phyloP scores from a whole-genome alignment of 2,888 invertebrate genomes.

The Hydroisotoma schaefferi region DNA sequence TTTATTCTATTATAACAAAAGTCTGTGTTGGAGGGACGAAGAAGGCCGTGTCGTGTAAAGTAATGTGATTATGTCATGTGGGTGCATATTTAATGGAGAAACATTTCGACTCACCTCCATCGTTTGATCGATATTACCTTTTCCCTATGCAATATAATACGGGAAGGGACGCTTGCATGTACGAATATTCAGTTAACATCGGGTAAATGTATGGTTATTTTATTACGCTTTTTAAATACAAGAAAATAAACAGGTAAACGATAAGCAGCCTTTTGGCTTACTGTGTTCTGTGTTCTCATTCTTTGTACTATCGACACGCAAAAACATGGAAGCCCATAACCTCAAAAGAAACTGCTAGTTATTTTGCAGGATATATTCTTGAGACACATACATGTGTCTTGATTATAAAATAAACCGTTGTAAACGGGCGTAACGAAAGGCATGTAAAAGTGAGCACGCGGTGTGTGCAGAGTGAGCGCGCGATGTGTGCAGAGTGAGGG shows the following conservation, averaged over 20 bases:
- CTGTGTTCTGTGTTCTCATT: too few species aligned
- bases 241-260: background rate
- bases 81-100: conserved; percentile 12
- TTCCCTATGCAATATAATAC: too few species aligned
- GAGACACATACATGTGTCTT: too few species aligned
- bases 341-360: too few species aligned
- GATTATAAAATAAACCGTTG: too few species aligned
- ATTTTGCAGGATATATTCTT: background rate
- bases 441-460: too few species aligned
- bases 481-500: too few species aligned
- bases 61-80: conserved; percentile 11
- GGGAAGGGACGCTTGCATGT: conserved; percentile 1
- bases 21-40: background rate
- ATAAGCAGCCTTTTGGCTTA: too few species aligned
- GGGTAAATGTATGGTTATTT: background rate
- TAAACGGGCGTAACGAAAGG: too few species aligned
- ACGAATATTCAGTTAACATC: background rate
- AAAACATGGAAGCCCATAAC: too few species aligned
- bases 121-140: conserved; percentile 16
- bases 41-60: background rate
- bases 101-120: background rate
- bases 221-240: background rate
- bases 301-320: too few species aligned
- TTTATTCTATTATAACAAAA: background rate
- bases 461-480: too few species aligned